phyloP scores from a whole-genome alignment of 2,888 invertebrate genomes.

The Congeria kusceri region DNA sequence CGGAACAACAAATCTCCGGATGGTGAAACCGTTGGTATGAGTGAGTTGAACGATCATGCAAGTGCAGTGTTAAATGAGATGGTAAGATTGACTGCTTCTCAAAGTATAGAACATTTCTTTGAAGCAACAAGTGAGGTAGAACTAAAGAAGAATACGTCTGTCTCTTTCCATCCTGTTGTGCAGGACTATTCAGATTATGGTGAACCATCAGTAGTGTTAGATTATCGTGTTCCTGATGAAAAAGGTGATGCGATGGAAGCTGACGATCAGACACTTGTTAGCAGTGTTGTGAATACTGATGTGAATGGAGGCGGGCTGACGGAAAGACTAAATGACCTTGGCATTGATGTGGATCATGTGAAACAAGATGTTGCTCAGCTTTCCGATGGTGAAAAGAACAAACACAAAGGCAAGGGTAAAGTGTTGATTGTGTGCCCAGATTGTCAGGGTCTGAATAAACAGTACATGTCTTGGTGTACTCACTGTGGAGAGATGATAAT shows the following conservation, averaged over 20 bases:
- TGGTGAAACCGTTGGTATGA: not conserved
- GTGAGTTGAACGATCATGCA: slow-evolving; percentile 4
- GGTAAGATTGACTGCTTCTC: not conserved
- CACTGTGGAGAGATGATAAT: slow-evolving; percentile 80
- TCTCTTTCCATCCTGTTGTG: not conserved
- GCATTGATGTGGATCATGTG: slow-evolving; percentile 71
- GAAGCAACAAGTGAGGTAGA: too few relatives aligned
- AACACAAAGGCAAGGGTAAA: slow-evolving; percentile 52
- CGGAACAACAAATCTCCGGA: not conserved
- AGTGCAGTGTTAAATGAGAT: not conserved
- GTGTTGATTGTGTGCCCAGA: slow-evolving; percentile 76
- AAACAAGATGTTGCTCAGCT: slow-evolving; percentile 27
- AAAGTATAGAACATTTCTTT: too few relatives aligned
- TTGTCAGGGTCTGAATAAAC: slow-evolving; percentile 77
- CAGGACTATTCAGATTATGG: not conserved
- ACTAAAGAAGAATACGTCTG: too few relatives aligned
- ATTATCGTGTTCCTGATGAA: slow-evolving; percentile 40
- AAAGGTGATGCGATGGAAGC: slow-evolving; percentile 12
- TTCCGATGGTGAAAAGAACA: slow-evolving; percentile 30
- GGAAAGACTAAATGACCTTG: slow-evolving; percentile 73
- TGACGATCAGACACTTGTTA: slow-evolving; percentile 62
- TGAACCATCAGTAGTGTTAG: not conserved
- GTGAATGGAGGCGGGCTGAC: slow-evolving; percentile 78
- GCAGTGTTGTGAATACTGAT: slow-evolving; percentile 62
- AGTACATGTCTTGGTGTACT: slow-evolving; percentile 80